phyloP scores from a whole-genome alignment of 2,797 vertebrate species.

The Dromococcyx pavoninus region DNA sequence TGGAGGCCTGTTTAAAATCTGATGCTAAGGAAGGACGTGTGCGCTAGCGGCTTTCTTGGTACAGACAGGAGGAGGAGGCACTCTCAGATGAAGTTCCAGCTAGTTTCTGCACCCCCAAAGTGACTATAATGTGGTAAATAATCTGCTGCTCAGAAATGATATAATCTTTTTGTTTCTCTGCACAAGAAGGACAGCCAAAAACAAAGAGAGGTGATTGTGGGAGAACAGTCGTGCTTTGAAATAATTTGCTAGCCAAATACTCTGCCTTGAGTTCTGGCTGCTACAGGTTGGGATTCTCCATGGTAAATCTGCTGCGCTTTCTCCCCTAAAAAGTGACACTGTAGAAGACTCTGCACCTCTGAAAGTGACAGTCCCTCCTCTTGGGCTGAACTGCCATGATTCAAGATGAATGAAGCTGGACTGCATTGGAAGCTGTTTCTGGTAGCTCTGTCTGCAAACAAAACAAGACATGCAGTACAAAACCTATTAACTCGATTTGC shows the following conservation, averaged over 20 bases:
- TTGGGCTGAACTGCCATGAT: neutral
- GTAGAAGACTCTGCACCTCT: neutral
- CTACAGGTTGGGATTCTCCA: neutral
- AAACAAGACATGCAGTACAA: conserved; percentile 55
- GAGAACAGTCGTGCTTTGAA: neutral
- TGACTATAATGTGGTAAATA: neutral
- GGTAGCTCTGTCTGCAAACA: conserved; percentile 42
- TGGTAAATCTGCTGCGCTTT: neutral
- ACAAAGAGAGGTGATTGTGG: neutral
- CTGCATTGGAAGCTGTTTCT: conserved; percentile 33
- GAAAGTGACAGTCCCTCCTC: neutral
- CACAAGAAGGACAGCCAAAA: neutral
- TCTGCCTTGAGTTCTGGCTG: neutral
- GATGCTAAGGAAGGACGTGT: neutral
- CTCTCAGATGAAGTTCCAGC: neutral
- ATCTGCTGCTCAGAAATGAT: neutral
- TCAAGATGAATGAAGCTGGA: too few species aligned
- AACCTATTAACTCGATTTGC: conserved; percentile 50
- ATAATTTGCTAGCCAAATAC: neutral
- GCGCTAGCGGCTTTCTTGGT: neutral
- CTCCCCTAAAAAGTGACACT: neutral
- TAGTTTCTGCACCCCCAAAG: neutral
- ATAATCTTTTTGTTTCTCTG: neutral
- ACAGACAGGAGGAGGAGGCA: neutral
- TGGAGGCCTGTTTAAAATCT: neutral